These are phyloP conservation scores for Neocrepidodera transversa DNA, from an alignment of 2,888 invertebrate genomes.

Conservation along the genomic window DNA sequence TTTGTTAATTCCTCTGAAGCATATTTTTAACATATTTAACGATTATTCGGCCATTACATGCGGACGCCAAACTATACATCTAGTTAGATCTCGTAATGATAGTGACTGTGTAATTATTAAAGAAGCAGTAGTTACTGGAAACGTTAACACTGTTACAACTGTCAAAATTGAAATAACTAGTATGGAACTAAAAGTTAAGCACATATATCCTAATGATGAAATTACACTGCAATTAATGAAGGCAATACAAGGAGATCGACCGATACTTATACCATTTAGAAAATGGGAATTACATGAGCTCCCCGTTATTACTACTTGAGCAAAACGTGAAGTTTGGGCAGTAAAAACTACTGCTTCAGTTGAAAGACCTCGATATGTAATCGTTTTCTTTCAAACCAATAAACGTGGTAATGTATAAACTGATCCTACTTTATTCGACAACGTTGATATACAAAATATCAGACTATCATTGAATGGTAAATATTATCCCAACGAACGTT, in stretches of 20 bases:
- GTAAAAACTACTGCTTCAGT: constrained; percentile 29
- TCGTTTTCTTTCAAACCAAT: constrained; percentile 29
- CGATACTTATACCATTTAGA: constrained; percentile 33
- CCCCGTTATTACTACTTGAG: constrained; percentile 21
- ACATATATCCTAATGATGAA: constrained; percentile 21
- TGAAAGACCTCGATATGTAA: constrained; percentile 33
- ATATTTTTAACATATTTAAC: constrained; percentile 34
- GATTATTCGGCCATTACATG: constrained; percentile 26
- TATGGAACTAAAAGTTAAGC: constrained; percentile 25
- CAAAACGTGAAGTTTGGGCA: constrained; percentile 31
- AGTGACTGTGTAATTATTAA: constrained; percentile 23
- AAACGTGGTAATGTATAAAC: not conserved
- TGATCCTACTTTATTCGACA: constrained; percentile 28
- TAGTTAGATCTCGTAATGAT: constrained; percentile 33
- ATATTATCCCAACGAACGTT: constrained; percentile 28
- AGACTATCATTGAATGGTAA: constrained; percentile 28
- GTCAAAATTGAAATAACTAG: constrained; percentile 20
- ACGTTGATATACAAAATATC: constrained; percentile 14
- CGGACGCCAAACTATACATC: constrained; percentile 31
- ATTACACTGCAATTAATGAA: constrained; percentile 27
- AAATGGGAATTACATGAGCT: constrained; percentile 37
- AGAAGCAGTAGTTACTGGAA: not conserved
- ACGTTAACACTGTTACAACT: not conserved
- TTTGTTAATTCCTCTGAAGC: constrained; percentile 28
- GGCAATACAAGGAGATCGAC: constrained; percentile 25